Conservation (phyloP, 2,113 vertebrate genomes). For the Poecile atricapillus region DNA sequence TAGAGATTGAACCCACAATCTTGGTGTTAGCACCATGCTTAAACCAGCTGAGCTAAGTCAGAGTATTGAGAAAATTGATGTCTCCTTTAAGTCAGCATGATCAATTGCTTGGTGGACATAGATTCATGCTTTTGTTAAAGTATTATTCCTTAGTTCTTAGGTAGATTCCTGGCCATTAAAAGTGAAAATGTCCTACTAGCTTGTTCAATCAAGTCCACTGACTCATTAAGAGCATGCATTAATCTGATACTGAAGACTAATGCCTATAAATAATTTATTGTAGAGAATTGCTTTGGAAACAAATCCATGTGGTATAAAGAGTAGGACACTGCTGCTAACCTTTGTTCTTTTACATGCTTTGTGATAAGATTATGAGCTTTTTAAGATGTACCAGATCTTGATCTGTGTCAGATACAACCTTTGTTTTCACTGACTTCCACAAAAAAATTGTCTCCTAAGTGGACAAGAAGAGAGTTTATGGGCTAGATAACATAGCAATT, state of each 20-base stretch:
- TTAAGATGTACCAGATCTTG: background rate
- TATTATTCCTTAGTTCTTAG: background rate
- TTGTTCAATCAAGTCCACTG: background rate
- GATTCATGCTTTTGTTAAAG: background rate
- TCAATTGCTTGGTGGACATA: background rate
- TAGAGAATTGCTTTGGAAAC: constrained; percentile 3
- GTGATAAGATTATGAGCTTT: constrained; percentile 48
- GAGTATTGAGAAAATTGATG: background rate
- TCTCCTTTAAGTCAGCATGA: background rate
- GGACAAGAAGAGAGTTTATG: constrained; percentile 45
- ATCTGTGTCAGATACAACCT: background rate
- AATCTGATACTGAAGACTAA: background rate
- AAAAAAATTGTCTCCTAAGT: constrained; percentile 24
- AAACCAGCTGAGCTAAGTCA: background rate
- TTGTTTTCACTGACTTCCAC: constrained; percentile 14
- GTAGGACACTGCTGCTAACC: background rate
- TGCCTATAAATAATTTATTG: background rate
- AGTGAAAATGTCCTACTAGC: background rate
- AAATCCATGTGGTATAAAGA: constrained; percentile 3
- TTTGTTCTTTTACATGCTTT: background rate
- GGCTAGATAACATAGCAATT: constrained; percentile 20
- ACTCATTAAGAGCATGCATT: background rate
- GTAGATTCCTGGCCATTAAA: background rate
- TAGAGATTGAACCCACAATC: background rate
- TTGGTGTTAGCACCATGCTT: background rate